phyloP scores from a whole-genome alignment of 2,888 invertebrate species.

The Mystacides longicornis region DNA sequence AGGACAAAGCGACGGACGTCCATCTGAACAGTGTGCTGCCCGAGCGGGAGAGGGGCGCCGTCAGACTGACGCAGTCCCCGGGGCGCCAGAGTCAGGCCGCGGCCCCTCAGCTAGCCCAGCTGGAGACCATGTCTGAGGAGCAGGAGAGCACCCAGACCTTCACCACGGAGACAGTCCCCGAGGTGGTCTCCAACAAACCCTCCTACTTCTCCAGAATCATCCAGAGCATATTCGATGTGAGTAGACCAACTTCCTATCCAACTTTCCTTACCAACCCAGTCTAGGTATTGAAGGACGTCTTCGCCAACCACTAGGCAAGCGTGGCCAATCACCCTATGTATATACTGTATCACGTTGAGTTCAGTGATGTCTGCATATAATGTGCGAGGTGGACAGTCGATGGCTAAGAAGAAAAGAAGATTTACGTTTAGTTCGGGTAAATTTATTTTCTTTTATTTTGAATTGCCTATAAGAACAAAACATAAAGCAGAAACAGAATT shows the following conservation, averaged over 20 bases:
- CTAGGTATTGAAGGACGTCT: background rate
- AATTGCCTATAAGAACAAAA: too few relatives aligned
- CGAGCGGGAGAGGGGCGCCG: conserved; percentile 6
- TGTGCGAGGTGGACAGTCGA: too few relatives aligned
- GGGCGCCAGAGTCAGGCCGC: background rate
- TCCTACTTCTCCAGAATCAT: conserved; percentile 24
- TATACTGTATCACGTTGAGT: too few relatives aligned
- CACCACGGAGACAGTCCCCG: background rate
- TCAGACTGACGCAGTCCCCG: background rate
- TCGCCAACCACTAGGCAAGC: too few relatives aligned
- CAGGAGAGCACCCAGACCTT: conserved; percentile 1
- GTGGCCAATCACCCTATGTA: too few relatives aligned
- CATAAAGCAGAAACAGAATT: too few relatives aligned
- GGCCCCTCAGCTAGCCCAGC: background rate
- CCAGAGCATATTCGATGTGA: conserved; percentile 24
- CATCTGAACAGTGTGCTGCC: conserved; percentile 22
- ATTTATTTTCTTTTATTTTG: too few relatives aligned
- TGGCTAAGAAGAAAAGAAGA: too few relatives aligned
- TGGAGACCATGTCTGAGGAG: conserved; percentile 14
- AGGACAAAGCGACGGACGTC: conserved; percentile 20
- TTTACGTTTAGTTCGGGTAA: too few relatives aligned
- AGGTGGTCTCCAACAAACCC: background rate
- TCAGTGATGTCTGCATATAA: too few relatives aligned
- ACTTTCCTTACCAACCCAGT: background rate
- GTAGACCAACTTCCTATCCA: background rate